These are phyloP conservation scores for Crossaster papposus DNA, from an alignment of 53 echinoderm and acorn worm genomes.

Conservation along the genomic window DNA sequence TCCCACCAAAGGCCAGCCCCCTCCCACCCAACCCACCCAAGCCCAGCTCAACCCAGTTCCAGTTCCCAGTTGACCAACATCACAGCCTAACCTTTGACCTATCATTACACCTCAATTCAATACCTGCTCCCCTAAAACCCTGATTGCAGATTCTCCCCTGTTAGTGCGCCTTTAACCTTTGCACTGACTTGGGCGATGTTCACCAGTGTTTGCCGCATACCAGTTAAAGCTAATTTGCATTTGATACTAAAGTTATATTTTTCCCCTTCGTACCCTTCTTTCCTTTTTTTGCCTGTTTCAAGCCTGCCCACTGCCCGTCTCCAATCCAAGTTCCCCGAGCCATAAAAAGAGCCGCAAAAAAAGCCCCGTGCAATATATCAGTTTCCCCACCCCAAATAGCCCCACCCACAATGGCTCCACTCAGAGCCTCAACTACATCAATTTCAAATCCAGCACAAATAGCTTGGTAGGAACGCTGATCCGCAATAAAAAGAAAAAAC, in stretches of 20 bases:
- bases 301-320: slow-evolving; percentile 45
- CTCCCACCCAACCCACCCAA: too few relatives aligned
- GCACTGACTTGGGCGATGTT: background rate
- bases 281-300: background rate
- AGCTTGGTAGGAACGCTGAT: slow-evolving; percentile 42
- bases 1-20: too few relatives aligned
- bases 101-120: background rate
- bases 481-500: slow-evolving; percentile 63
- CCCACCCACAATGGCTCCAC: slow-evolving; percentile 40
- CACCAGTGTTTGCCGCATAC: background rate
- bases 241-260: slow-evolving; percentile 9
- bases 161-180: background rate
- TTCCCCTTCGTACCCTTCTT: background rate
- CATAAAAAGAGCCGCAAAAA: slow-evolving; percentile 44
- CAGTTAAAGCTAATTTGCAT: background rate
- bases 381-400: slow-evolving; percentile 19
- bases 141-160: background rate
- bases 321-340: slow-evolving; percentile 48
- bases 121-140: background rate
- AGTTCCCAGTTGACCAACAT: too few relatives aligned
- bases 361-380: slow-evolving; percentile 33
- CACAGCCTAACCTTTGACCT: background rate
- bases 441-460: slow-evolving; percentile 42
- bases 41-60: too few relatives aligned
- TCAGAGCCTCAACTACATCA: slow-evolving; percentile 43